Evolutionary conservation across 2,113 vertebrate genomes (phyloP).

Genomic region (Drymodes brunneopygia): DNA sequence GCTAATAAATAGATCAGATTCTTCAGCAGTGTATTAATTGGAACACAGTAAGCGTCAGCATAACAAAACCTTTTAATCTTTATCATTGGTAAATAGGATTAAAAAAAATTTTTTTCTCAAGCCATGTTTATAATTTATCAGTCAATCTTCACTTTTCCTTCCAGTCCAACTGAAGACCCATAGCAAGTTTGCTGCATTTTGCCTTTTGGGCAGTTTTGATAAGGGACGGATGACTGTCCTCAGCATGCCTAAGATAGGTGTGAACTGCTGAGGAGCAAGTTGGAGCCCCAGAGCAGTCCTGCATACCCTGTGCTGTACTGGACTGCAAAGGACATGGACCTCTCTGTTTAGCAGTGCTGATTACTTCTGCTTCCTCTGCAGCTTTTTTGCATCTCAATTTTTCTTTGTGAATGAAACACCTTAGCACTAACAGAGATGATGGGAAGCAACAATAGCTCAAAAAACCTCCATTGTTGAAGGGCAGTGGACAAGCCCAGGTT

Average conservation of each 20-base stretch:
- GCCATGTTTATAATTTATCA: neutral
- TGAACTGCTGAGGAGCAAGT: neutral
- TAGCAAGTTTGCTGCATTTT: neutral
- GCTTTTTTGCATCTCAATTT: neutral
- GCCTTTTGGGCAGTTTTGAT: slow-evolving; percentile 42
- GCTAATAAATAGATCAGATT: neutral
- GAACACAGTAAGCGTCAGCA: neutral
- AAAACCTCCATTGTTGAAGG: neutral
- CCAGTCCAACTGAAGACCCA: neutral
- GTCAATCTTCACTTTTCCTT: slow-evolving; percentile 10
- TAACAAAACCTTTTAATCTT: neutral
- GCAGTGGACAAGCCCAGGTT: neutral
- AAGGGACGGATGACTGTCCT: neutral
- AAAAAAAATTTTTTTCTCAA: neutral
- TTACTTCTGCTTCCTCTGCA: neutral
- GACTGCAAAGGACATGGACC: neutral
- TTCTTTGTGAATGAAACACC: neutral
- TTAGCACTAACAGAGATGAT: neutral
- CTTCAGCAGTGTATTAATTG: neutral
- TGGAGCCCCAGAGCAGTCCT: neutral
- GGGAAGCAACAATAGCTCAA: neutral
- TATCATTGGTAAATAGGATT: neutral
- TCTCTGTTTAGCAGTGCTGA: neutral
- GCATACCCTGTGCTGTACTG: neutral
- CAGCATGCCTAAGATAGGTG: neutral